Evolutionary conservation across 2,113 vertebrate genomes (phyloP).

Genomic region (Polyodon spathula): DNA sequence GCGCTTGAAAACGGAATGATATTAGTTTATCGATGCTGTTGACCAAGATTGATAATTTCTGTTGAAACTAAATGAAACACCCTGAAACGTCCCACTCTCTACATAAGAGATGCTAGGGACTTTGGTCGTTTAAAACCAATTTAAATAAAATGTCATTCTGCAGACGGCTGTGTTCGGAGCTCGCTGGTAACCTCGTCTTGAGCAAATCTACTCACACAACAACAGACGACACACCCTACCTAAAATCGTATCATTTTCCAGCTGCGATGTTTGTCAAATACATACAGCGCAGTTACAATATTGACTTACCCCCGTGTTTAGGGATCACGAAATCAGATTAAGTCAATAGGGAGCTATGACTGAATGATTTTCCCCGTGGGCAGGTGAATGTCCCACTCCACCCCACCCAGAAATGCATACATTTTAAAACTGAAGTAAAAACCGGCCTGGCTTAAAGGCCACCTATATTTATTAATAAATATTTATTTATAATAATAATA

Average conservation of each 20-base stretch:
- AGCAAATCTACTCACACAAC: not conserved
- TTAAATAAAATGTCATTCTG: not conserved
- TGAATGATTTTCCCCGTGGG: too few relatives aligned
- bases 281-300: not conserved
- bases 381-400: too few relatives aligned
- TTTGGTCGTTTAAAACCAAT: not conserved
- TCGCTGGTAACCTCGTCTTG: not conserved
- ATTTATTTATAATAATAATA: too few relatives aligned
- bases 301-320: not conserved
- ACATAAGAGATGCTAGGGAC: not conserved
- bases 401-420: too few relatives aligned
- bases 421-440: too few relatives aligned
- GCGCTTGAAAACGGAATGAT: not conserved
- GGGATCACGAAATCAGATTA: too few relatives aligned
- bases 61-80: not conserved
- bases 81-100: not conserved
- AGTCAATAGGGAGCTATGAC: too few relatives aligned
- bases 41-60: not conserved
- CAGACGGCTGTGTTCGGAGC: not conserved
- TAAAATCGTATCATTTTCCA: not conserved
- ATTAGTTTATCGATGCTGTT: too few relatives aligned
- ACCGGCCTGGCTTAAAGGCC: too few relatives aligned
- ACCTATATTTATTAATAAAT: too few relatives aligned
- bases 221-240: too few relatives aligned
- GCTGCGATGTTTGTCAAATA: not conserved